These are phyloP conservation scores for Garra rufa DNA, from an alignment of 2,113 vertebrate species.

Conservation along the genomic window DNA sequence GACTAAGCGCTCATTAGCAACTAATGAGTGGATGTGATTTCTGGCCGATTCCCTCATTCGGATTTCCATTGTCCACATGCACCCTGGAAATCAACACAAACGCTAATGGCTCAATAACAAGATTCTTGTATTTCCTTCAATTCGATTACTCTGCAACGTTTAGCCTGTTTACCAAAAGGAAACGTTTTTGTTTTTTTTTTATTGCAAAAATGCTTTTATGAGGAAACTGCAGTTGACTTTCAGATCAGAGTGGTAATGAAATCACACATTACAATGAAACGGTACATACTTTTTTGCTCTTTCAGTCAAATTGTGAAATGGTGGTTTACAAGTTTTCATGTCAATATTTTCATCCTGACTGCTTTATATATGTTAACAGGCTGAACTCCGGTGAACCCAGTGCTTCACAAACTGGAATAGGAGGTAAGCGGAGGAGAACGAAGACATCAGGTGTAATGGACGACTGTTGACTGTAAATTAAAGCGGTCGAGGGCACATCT, in stretches of 20 bases:
- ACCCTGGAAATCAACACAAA: slow-evolving; percentile 22
- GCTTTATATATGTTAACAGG: slow-evolving; percentile 65
- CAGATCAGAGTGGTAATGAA: slow-evolving; percentile 61
- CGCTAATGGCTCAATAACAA: slow-evolving; percentile 42
- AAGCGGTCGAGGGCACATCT: neutral
- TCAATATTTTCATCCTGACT: slow-evolving; percentile 2
- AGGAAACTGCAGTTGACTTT: slow-evolving; percentile 68
- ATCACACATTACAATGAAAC: neutral
- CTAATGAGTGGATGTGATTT: slow-evolving; percentile 23
- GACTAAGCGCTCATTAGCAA: neutral
- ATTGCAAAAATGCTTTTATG: slow-evolving; percentile 69
- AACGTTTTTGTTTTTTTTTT: slow-evolving; percentile 66
- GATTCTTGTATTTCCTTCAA: slow-evolving; percentile 48
- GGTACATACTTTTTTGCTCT: neutral
- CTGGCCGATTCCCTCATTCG: neutral
- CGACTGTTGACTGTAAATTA: slow-evolving; percentile 29
- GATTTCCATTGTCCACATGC: neutral
- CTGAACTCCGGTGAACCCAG: slow-evolving; percentile 57
- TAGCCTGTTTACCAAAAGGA: slow-evolving; percentile 62
- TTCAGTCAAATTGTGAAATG: too few species aligned
- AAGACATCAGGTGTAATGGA: slow-evolving; percentile 26
- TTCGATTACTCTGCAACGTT: slow-evolving; percentile 50
- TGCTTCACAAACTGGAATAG: slow-evolving; percentile 39
- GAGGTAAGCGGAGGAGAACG: slow-evolving; percentile 14
- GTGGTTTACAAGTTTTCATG: neutral